Evolutionary conservation across 2,797 vertebrate genomes (phyloP), one percentile per base, ranked within the genome.

Genomic region (Tapera naevia): DNA sequence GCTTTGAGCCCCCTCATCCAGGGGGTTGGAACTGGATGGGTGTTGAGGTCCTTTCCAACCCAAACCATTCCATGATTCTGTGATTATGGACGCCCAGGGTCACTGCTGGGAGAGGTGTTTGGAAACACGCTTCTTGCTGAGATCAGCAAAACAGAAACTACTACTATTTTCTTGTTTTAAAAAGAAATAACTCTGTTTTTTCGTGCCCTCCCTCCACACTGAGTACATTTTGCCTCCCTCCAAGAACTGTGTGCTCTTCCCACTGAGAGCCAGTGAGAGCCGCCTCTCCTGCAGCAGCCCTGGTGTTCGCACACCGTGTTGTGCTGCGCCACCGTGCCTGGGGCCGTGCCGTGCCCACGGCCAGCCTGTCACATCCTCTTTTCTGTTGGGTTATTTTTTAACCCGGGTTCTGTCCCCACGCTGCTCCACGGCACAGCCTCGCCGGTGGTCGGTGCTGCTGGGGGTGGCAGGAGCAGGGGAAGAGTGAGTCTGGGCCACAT

Each of bases 121-220:
- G 65, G 72, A 71, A 89, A 61, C 0, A 0, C 3, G 19, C 16
- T 53, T 95, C 67, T 71, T 87, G 92, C 86, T 95, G 79, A 95
- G 65, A 60, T 41, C 64, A 79, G 93, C 86, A 88, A 67, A 96
- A 74, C 57, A 95, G 81, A 89, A 93, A 83, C 72, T 67, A 50
- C 41, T 21, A 33, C 16, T 79, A 81, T 74, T 62, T 67, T 19
- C 30, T 33, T 50, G 27, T 16, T 43, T 11, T 27, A 35, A 2
- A 9, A 54, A 45, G 13, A 57, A 48, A 18, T 1, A 15, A 1
- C 18, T 39, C 33, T 0, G 3, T 25, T 88, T 91, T 57, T 57
- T 86, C 30, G 61, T 16, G 51, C 46, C 17, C 18, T 69, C 33
- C 11, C 17, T 76, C 57, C 1, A 1, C 11, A 32, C 66, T 9